phyloP scores from a whole-genome alignment of 2,888 invertebrate genomes.

The Chaitophorus viminalis region DNA sequence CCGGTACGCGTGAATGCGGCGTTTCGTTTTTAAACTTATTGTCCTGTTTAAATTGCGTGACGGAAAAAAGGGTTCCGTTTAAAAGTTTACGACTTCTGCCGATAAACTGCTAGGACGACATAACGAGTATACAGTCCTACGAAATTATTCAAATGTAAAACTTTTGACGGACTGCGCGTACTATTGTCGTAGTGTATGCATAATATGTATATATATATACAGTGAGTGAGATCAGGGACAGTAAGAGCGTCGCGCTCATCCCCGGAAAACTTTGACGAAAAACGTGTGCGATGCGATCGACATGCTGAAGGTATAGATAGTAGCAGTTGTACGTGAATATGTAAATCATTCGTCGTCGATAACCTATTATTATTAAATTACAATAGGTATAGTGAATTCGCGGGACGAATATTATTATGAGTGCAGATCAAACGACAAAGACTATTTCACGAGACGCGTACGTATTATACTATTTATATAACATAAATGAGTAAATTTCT shows the following conservation, averaged over 20 bases:
- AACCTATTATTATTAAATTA: no score
- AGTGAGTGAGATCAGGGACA: background rate
- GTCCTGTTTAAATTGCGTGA: background rate
- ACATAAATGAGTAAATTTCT: no score
- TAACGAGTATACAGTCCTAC: background rate
- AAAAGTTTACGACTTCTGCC: slow-evolving; percentile 2
- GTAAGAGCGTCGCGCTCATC: no score
- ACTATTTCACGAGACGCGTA: background rate
- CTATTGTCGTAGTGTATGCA: background rate
- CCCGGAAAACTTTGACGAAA: background rate
- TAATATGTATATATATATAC: background rate
- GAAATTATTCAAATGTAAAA: slow-evolving; percentile 28
- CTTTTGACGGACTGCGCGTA: background rate
- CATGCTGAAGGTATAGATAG: no score
- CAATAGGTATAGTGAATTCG: no score
- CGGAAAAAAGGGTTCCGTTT: background rate
- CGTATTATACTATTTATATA: no score
- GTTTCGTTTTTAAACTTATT: background rate
- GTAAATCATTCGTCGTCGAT: no score
- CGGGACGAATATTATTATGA: background rate
- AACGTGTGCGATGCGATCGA: background rate
- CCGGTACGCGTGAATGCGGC: background rate
- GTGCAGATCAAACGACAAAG: background rate
- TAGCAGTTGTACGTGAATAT: no score
- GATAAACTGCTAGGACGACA: background rate